Base-by-base conservation (phyloP, 2,888 invertebrate species). In the Tipula helvola region DNA sequence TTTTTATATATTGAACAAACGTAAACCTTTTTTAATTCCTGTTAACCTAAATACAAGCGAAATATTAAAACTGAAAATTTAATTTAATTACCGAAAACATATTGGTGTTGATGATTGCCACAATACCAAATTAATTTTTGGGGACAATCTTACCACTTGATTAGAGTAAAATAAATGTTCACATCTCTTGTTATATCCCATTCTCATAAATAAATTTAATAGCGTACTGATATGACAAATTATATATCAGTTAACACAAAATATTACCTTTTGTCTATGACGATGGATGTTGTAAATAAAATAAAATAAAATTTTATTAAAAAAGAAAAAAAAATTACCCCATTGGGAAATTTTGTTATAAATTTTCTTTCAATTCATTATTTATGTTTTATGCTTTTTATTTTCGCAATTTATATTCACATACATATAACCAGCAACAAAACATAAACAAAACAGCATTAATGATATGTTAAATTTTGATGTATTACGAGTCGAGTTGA, bases 321-420 rank as follows among this genome's bases (percentile, higher is more conserved):
- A 71, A 18, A 71, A 8, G 10, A 71, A 71, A 18, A 71, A 71
- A 71, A 71, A 71, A 71, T 71, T 71, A 71, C 71, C 71, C 71
- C 71, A 71, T 71, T 71, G 71, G 71, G 71, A 71, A 71, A 71
- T 71, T 71, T 71, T 71, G 28, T 71, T 28, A 71, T 71, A 71
- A 71, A 71, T 71, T 71, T 71, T 71, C 71, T 71, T 71, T 71
- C 71, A 71, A 71, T 71, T 71, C 71, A 71, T 71, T 71, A 71
- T 71, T 71, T 28, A 71, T 71, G 71, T 71, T 71, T 8, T 71
- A 71, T 71, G 28, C 28, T 28, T 71, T 71, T 8, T 71, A 28
- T 28, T 28, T 71, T 18, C 28, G 10, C 7, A 71, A 57, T 18
- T 57, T 71, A 8, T 28, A 71, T 71, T 71, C 71, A 71, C 71